These are phyloP conservation scores for Sapajus apella DNA, from an alignment of 2,113 vertebrate genomes.

Conservation along the genomic window DNA sequence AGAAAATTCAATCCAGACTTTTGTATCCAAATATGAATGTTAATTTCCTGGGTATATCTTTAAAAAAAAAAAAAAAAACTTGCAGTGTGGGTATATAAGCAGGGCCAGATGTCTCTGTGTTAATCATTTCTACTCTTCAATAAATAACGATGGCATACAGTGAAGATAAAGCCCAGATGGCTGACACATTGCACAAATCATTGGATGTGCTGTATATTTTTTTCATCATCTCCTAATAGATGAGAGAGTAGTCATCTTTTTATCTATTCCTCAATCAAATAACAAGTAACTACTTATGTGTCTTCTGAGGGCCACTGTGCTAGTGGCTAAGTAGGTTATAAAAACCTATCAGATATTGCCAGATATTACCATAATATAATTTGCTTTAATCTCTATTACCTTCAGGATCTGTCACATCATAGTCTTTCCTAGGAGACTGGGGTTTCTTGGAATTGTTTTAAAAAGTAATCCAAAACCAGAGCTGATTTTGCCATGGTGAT, in stretches of 20 bases:
- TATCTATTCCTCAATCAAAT: background rate
- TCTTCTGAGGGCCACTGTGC: background rate
- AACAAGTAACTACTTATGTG: background rate
- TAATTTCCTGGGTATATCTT: conserved; percentile 14
- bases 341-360: background rate
- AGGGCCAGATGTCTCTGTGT: conserved; percentile 21
- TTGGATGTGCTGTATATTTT: background rate
- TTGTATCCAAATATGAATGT: conserved; percentile 22
- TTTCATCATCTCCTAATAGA: background rate
- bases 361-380: background rate
- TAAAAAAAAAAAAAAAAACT: conserved; percentile 43
- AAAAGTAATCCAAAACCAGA: background rate
- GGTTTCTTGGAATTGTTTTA: background rate
- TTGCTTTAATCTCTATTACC: background rate
- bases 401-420: background rate
- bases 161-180: conserved; percentile 59
- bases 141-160: background rate
- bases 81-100: background rate
- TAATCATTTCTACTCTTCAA: conserved; percentile 52
- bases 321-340: background rate
- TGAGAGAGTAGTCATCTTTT: background rate
- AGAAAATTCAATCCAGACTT: background rate
- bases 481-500: background rate
- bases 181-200: background rate
- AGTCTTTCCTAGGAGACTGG: background rate